phyloP scores from a whole-genome alignment of 2,797 vertebrate genomes.

The Tapirus indicus region DNA sequence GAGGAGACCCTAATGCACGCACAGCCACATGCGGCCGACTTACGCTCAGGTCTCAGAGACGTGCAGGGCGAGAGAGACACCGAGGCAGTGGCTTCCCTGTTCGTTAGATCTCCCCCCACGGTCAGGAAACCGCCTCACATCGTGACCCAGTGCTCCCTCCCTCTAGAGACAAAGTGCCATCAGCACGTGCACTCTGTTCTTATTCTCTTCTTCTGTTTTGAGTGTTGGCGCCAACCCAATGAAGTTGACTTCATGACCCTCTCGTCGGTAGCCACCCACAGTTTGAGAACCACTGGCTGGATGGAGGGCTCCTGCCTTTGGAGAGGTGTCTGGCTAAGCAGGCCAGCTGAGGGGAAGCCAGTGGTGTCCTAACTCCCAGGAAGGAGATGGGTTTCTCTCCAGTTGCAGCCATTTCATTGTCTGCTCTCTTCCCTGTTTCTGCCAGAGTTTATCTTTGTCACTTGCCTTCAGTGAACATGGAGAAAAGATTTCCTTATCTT shows the following conservation, averaged over 20 bases:
- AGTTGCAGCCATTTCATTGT: not conserved
- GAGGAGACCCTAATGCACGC: not conserved
- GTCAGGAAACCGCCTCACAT: not conserved
- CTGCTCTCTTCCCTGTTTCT: not conserved
- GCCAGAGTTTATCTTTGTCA: not conserved
- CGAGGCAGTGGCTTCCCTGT: not conserved
- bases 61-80: not conserved
- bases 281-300: not conserved
- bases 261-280: too few relatives aligned
- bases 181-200: not conserved
- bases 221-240: not conserved
- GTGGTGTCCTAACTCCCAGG: not conserved
- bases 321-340: not conserved
- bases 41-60: not conserved
- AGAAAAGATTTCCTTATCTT: not conserved
- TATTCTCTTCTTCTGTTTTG: not conserved
- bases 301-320: too few relatives aligned
- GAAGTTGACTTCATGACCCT: too few relatives aligned
- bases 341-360: not conserved
- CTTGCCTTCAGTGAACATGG: not conserved
- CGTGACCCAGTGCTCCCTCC: not conserved
- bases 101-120: too few relatives aligned
- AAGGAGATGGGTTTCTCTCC: not conserved
- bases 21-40: not conserved
- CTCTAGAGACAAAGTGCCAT: not conserved